Base-by-base conservation (phyloP, 2,888 invertebrate species). In the Ischnura elegans region DNA sequence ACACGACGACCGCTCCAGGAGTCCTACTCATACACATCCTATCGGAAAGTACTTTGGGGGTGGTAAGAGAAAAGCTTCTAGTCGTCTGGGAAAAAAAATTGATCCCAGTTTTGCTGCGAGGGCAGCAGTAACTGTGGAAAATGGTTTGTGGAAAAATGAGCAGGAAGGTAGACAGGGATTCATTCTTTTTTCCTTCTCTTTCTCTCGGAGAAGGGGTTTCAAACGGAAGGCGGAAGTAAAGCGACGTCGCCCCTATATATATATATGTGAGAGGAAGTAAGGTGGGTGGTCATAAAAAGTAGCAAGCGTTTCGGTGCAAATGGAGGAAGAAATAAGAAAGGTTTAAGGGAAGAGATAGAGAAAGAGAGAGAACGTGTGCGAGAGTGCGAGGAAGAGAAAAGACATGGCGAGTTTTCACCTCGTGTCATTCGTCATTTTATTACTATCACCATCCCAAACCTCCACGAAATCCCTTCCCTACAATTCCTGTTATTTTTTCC, bases 401-500 rank as follows among this genome's bases (percentile, higher is more conserved):
- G 86, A 13, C 42, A 21, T 10, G 61, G 43, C 43, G 61, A 76
- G 66, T 90, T 76, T 66, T 90, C 90, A 76, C 61, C 61, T 90
- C 90, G 45, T 90, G 61, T 61, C 61, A 90, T 61, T 43, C 90
- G 90, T 90, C 61, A 90, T 90, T 90, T 90, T 90, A 90, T 90
- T 90, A 43, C 46, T 46, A 61, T n/a, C 61, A 19, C 43, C 90
- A 51, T 42, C 16, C 55, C 29, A 42, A 42, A 36, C 42, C 46
- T 19, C 87, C 42, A 36, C 29, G 46, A 36, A n/a, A 51, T 21
- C 21, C 42, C 29, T 3, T 21, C 6, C 66, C 61, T n/a, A 43
- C 42, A 16, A 8, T 25, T n/a, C 25, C 86, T 46, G 43, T 42
- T 16, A 21, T 43, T 13, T n/a, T 6, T 43, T 42, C 85, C 36